Percentiles rank a stretch among this genome's conserved stretches.
phyloP scores from a whole-genome alignment of 2,797 vertebrate species.

The Falco cherrug region DNA sequence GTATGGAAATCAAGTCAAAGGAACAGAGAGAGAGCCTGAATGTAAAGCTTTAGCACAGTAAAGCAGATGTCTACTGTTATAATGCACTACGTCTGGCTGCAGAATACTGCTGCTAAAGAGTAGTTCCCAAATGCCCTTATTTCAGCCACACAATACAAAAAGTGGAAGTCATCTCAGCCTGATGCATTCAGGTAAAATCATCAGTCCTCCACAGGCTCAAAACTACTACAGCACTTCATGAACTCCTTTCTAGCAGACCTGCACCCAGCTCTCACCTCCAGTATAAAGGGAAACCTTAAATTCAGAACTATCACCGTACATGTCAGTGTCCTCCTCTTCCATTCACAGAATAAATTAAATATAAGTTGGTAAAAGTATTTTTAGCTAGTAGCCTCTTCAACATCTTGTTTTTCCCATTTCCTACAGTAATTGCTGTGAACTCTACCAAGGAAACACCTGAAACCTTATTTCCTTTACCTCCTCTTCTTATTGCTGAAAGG shows the following conservation, averaged over 20 bases:
- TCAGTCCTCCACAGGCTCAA: background rate
- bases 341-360: constrained; percentile 9
- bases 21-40: background rate
- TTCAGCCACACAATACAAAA: background rate
- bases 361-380: background rate
- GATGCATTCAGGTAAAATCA: background rate
- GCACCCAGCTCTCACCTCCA: background rate
- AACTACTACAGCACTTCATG: background rate
- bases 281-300: background rate
- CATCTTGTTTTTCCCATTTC: background rate
- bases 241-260: background rate
- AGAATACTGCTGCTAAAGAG: background rate
- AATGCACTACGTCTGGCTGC: background rate
- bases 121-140: background rate
- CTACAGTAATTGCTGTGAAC: background rate
- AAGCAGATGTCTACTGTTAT: background rate
- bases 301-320: background rate
- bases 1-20: constrained; percentile 15
- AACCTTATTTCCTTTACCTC: background rate
- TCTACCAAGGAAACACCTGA: background rate
- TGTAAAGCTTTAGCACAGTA: background rate
- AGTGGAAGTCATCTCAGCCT: background rate
- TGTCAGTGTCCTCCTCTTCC: background rate
- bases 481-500: background rate
- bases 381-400: background rate